Evolutionary conservation across 2,888 invertebrate genomes (phyloP).

Genomic region (Aphidius colemani): DNA sequence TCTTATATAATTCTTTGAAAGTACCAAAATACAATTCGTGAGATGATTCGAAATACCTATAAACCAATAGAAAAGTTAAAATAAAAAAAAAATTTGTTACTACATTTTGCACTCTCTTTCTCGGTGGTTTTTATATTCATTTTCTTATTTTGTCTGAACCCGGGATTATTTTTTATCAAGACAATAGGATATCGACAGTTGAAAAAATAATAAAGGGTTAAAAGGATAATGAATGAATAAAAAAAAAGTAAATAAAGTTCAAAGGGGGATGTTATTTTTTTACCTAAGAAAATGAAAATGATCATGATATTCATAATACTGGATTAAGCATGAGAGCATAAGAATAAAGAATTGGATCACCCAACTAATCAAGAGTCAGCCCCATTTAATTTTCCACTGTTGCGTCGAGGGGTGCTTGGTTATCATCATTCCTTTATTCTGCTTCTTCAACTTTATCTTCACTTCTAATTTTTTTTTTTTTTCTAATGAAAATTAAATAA

Average conservation of each 20-base stretch:
- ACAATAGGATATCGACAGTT: too few relatives aligned
- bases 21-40: conserved; percentile 23
- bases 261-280: conserved; percentile 28
- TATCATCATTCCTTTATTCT: conserved; percentile 2
- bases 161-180: too few relatives aligned
- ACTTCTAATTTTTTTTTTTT: neutral
- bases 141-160: neutral
- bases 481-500: neutral
- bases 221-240: neutral
- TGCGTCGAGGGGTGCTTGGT: conserved; percentile 18
- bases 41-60: conserved; percentile 9
- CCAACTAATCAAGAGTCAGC: conserved; percentile 54
- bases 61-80: too few relatives aligned
- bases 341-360: conserved; percentile 33
- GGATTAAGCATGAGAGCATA: conserved; percentile 51
- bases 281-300: conserved; percentile 36
- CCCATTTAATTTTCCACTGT: conserved; percentile 51
- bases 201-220: conserved; percentile 2
- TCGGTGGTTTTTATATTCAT: neutral
- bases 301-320: conserved; percentile 56
- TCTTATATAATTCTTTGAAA: conserved; percentile 34
- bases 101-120: conserved; percentile 6
- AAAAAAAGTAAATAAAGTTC: conserved; percentile 31
- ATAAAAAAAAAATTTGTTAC: conserved; percentile 6
- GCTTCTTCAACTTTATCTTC: neutral